Evolutionary conservation across 1,140 invertebrate genomes (phyloP).

Genomic region (Riptortus pedestris): DNA sequence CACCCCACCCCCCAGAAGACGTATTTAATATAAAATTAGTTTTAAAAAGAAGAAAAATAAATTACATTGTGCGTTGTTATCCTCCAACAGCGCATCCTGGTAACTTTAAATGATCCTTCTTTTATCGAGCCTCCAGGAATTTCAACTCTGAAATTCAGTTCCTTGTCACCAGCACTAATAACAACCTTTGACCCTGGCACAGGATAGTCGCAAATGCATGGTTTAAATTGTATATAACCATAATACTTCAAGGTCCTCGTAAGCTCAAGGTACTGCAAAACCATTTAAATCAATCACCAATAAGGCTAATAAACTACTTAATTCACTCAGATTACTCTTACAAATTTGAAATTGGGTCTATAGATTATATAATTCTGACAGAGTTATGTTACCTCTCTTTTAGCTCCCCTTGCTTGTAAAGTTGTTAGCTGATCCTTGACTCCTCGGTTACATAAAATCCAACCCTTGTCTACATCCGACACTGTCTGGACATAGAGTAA

Average conservation of each 20-base stretch:
- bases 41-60: background rate
- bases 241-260: constrained; percentile 75
- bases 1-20: too few relatives aligned
- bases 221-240: constrained; percentile 73
- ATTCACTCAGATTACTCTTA: too few relatives aligned
- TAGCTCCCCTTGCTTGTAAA: constrained; percentile 62
- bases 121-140: constrained; percentile 43
- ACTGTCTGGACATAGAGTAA: constrained; percentile 79
- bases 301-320: background rate
- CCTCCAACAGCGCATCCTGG: constrained; percentile 90
- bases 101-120: constrained; percentile 83
- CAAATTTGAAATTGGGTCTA: background rate
- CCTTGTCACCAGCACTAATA: constrained; percentile 64
- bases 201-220: constrained; percentile 69
- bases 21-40: too few relatives aligned
- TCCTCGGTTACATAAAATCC: constrained; percentile 64
- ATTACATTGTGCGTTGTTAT: constrained; percentile 56
- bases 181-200: constrained; percentile 51
- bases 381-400: constrained; percentile 55
- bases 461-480: constrained; percentile 73
- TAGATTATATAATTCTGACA: constrained; percentile 1
- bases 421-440: constrained; percentile 54
- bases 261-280: constrained; percentile 70
- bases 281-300: constrained; percentile 23
- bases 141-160: constrained; percentile 55